A percentile compares a stretch with the other conserved stretches of the same genome.
phyloP scores from a whole-genome alignment of 2,888 invertebrate species.

The Acronicta psi region DNA sequence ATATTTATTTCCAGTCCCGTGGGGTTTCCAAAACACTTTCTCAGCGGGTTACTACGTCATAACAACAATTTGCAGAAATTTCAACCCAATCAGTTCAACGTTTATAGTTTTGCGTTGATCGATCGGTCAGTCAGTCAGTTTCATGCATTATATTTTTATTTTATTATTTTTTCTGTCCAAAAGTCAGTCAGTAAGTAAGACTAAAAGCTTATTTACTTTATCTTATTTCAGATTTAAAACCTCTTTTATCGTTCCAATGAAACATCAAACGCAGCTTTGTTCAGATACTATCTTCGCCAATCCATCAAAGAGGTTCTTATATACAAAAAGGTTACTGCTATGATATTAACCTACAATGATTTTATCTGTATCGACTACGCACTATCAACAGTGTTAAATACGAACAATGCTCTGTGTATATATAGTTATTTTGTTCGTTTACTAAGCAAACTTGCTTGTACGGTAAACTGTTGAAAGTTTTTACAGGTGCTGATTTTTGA shows the following conservation, averaged over 20 bases:
- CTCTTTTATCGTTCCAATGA: conserved; percentile 3
- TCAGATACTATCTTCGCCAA: conserved; percentile 16
- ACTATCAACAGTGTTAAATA: conserved; percentile 47
- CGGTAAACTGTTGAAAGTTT: conserved; percentile 41
- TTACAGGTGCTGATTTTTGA: conserved; percentile 42
- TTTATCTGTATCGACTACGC: conserved; percentile 31
- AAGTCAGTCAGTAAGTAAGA: too few species aligned
- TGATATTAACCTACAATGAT: conserved; percentile 51
- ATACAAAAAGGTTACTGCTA: conserved; percentile 39
- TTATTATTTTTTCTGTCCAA: not conserved
- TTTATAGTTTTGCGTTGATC: too few species aligned
- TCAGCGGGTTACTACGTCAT: too few species aligned
- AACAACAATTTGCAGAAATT: too few species aligned
- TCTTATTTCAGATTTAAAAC: not conserved
- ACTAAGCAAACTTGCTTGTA: conserved; percentile 32
- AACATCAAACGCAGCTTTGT: conserved; percentile 5
- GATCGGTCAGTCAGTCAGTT: not conserved
- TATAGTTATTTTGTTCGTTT: conserved; percentile 42
- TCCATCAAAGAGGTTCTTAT: conserved; percentile 14
- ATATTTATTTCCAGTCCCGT: too few species aligned
- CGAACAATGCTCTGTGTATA: conserved; percentile 47
- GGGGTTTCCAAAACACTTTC: too few species aligned
- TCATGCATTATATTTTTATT: not conserved
- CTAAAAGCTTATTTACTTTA: not conserved
- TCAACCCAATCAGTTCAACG: too few species aligned